Base-by-base conservation (phyloP, 2,888 invertebrate genomes). In the Shargacucullia verbasci region DNA sequence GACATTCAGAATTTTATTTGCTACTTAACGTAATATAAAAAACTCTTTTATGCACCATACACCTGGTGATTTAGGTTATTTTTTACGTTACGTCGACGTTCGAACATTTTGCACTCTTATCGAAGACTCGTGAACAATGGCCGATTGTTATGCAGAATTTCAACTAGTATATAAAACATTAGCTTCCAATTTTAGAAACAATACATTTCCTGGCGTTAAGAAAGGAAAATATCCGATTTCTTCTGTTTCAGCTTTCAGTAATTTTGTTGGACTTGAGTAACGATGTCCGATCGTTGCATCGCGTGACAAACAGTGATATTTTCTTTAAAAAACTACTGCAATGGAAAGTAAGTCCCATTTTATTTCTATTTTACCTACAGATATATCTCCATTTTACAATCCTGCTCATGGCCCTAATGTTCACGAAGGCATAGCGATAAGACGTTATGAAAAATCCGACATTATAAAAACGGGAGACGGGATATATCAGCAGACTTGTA, bases 101-200 rank as follows among this genome's bases (percentile, higher is more conserved):
- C n/a, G 41, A 39, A 20, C 53, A 15, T 66, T 69, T 76, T 78
- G 71, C 29, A 35, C 39, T 74, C 81, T 89, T 89, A 89, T 89
- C 90, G 57, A 55, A 56, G 15, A n/a, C 34, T 40, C 47, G n/a
- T 46, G 65, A 87, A 92, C 92, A 92, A 92, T 91, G 59, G 84
- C n/a, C 82, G 70, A 91, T 92, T 92, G 91, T 92, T 86, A 82
- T 69, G 68, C 60, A 49, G 57, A 80, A 56, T 75, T 76, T 64
- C 52, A 45, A 53, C 50, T 59, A 85, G 88, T 90, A 86, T 91
- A 90, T 90, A 91, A 89, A 91, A 90, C 90, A 81, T 76, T 68
- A 10, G 43, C 41, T 52, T 14, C 31, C 11, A 66, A 73, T 74
- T 73, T 64, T 44, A 44, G 75, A 79, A 81, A 84, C 80, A 84